These are phyloP conservation scores for Thinocorus orbignyianus DNA, from an alignment of 2,113 vertebrate genomes.

Conservation along the genomic window DNA sequence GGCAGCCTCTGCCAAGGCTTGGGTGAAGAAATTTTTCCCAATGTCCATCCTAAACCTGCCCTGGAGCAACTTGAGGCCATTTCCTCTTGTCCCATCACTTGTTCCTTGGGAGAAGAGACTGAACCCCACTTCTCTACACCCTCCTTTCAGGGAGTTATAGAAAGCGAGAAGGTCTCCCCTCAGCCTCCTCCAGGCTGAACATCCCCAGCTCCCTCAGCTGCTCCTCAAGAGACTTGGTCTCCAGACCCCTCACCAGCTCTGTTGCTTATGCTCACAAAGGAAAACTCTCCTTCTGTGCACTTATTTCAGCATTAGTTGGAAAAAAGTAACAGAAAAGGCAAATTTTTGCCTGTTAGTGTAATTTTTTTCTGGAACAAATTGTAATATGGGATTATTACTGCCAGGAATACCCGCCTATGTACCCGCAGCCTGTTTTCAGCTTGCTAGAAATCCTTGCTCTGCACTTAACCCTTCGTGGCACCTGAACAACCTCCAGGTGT, in stretches of 20 bases:
- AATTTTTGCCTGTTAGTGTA: not conserved
- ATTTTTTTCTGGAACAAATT: not conserved
- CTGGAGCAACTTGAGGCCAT: too few relatives aligned
- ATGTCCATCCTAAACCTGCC: too few relatives aligned
- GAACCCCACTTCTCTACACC: too few relatives aligned
- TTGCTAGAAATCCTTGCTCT: not conserved
- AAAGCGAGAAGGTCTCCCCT: not conserved
- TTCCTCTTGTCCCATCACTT: too few relatives aligned
- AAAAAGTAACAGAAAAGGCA: not conserved
- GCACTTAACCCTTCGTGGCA: fast-evolving
- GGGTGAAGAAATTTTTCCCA: too few relatives aligned
- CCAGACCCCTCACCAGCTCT: not conserved
- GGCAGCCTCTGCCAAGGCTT: not conserved
- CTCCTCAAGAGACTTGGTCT: not conserved
- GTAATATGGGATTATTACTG: not conserved
- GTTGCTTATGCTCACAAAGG: too few relatives aligned
- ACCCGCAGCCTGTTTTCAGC: not conserved
- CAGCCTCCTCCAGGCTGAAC: not conserved
- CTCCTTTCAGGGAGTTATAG: too few relatives aligned
- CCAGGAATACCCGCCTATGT: not conserved
- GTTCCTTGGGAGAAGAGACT: too few relatives aligned
- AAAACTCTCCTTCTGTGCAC: not conserved
- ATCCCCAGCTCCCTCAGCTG: not conserved
- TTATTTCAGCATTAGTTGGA: not conserved
- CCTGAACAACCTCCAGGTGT: too few relatives aligned